Evolutionary conservation across 2,113 vertebrate genomes (phyloP).

Genomic region (Lucifuga dentata): DNA sequence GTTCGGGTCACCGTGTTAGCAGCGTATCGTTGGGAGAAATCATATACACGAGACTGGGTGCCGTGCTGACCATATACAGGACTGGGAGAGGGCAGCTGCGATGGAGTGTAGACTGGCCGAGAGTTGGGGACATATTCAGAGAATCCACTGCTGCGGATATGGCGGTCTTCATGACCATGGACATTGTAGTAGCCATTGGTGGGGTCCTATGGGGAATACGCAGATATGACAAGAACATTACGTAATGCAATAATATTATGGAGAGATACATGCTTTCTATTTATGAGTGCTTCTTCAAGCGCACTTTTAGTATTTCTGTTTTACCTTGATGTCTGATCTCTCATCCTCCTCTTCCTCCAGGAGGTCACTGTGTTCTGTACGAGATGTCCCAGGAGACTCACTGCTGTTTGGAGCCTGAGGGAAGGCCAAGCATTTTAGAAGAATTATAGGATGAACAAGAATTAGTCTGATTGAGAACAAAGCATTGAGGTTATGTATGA

Average conservation of each 20-base stretch:
- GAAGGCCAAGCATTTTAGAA: slow-evolving; percentile 58
- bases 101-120: slow-evolving; percentile 84
- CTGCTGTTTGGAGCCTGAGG: slow-evolving; percentile 88
- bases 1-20: slow-evolving; percentile 80
- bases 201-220: slow-evolving; percentile 83
- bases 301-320: slow-evolving; percentile 22
- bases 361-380: slow-evolving; percentile 88
- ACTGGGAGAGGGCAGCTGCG: slow-evolving; percentile 81
- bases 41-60: slow-evolving; percentile 84
- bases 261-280: slow-evolving; percentile 14
- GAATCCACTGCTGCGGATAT: slow-evolving; percentile 82
- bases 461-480: slow-evolving; percentile 44
- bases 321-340: slow-evolving; percentile 87
- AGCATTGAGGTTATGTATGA: slow-evolving; percentile 27
- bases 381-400: slow-evolving; percentile 87
- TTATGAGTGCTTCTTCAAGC: slow-evolving; percentile 27
- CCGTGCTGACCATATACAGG: slow-evolving; percentile 81
- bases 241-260: not conserved
- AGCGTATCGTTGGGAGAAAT: slow-evolving; percentile 85
- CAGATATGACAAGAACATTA: not conserved
- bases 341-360: slow-evolving; percentile 88
- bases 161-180: slow-evolving; percentile 86
- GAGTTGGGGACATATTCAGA: slow-evolving; percentile 85
- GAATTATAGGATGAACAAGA: slow-evolving; percentile 59
- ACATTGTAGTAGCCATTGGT: slow-evolving; percentile 95